phyloP scores from a whole-genome alignment of 2,888 invertebrate genomes.

The Thymelicus sylvestris region DNA sequence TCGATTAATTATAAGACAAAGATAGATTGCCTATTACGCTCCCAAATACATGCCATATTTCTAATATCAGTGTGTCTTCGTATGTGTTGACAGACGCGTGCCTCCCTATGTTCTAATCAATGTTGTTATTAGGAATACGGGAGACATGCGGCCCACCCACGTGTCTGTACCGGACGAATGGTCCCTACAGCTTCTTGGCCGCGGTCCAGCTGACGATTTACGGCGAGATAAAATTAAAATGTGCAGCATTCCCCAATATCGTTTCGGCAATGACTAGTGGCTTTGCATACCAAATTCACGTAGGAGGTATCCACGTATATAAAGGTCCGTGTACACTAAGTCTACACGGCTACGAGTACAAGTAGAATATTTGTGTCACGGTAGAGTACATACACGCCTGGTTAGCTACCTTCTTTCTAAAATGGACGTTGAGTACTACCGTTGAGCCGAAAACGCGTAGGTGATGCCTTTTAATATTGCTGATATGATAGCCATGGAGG shows the following conservation, averaged over 20 bases:
- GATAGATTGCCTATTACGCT: no score
- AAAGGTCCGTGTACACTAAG: slow-evolving; percentile 9
- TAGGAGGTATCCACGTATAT: slow-evolving; percentile 39
- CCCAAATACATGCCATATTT: no score
- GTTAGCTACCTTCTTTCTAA: no score
- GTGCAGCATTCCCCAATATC: slow-evolving; percentile 60
- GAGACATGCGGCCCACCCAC: slow-evolving; percentile 46
- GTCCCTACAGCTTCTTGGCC: slow-evolving; percentile 58
- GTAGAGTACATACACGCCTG: no score
- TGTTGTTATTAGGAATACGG: slow-evolving; percentile 30
- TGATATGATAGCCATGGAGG: no score
- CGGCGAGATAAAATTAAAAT: slow-evolving; percentile 72
- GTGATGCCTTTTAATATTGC: no score
- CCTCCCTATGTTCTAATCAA: slow-evolving; percentile 29
- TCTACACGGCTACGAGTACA: neutral
- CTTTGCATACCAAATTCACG: slow-evolving; percentile 40
- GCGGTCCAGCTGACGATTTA: slow-evolving; percentile 71
- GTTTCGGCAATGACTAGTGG: slow-evolving; percentile 58
- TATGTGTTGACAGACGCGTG: slow-evolving; percentile 7
- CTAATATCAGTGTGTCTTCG: neutral
- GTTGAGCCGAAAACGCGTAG: no score
- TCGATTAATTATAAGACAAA: no score
- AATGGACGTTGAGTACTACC: no score
- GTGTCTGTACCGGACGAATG: slow-evolving; percentile 45
- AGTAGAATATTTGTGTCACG: no score